A percentile compares a stretch with the other conserved stretches of the same genome.
Conservation (phyloP, 2,113 vertebrate species). For the Sorex fumeus region DNA sequence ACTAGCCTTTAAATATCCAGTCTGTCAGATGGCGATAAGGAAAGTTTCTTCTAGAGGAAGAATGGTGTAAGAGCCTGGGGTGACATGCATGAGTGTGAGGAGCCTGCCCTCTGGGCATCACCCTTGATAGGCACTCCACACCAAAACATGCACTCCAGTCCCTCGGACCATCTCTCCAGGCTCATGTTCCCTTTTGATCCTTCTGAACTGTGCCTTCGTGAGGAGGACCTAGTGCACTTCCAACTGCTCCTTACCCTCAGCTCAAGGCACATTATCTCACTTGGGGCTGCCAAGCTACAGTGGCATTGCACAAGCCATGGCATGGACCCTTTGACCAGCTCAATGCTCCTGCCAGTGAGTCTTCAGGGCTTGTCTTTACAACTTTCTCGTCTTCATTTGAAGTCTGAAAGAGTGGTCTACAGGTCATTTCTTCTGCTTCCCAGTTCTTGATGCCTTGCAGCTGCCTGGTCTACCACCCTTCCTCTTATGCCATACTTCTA, state of each 20-base stretch:
- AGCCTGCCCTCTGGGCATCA: too few relatives aligned
- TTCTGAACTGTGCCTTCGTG: background rate
- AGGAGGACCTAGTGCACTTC: background rate
- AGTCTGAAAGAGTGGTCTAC: too few relatives aligned
- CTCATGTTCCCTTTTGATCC: too few relatives aligned
- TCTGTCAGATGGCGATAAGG: background rate
- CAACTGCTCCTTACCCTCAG: background rate
- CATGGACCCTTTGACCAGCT: background rate
- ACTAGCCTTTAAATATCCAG: background rate
- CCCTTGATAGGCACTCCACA: too few relatives aligned
- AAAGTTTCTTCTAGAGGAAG: background rate
- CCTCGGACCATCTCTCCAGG: background rate
- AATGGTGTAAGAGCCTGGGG: background rate
- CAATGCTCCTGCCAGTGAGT: background rate
- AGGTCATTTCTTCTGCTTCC: background rate
- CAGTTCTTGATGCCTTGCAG: background rate
- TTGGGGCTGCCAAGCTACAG: rapidly evolving
- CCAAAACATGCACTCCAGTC: too few relatives aligned
- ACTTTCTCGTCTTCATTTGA: background rate
- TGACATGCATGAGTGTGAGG: too few relatives aligned
- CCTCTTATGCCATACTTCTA: background rate
- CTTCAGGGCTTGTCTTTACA: background rate
- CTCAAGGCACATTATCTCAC: background rate
- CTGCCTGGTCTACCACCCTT: background rate
- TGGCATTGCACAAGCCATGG: too few relatives aligned